Conservation (phyloP, 1,140 invertebrate species). For the Helicoverpa zea region DNA sequence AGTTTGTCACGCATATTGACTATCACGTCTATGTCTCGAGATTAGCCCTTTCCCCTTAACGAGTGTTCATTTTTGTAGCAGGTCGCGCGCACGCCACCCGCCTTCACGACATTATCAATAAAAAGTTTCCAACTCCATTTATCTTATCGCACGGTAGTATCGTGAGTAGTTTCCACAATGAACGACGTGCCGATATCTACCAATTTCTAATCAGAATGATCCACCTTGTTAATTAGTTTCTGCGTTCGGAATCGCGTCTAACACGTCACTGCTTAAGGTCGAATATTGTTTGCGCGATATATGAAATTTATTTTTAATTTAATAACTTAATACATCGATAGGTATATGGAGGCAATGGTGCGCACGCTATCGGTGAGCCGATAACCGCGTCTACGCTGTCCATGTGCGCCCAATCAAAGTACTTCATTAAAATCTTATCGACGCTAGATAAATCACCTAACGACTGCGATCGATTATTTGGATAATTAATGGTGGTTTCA, state of each 20-base stretch:
- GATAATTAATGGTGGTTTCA: slow-evolving; percentile 83
- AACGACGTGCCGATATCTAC: slow-evolving; percentile 84
- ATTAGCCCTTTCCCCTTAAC: slow-evolving; percentile 50
- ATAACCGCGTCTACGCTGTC: slow-evolving; percentile 75
- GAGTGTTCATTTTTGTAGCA: slow-evolving; percentile 52
- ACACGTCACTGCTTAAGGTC: slow-evolving; percentile 59
- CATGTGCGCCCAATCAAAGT: slow-evolving; percentile 84
- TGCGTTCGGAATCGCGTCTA: slow-evolving; percentile 59
- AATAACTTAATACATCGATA: slow-evolving; percentile 84
- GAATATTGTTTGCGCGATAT: slow-evolving; percentile 55
- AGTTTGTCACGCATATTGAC: slow-evolving; percentile 41
- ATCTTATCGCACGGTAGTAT: slow-evolving; percentile 84
- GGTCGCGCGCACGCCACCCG: slow-evolving; percentile 62
- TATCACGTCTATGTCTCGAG: slow-evolving; percentile 24
- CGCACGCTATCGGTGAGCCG: slow-evolving; percentile 74
- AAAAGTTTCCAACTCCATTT: slow-evolving; percentile 79
- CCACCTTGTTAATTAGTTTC: slow-evolving; percentile 79
- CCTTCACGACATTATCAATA: slow-evolving; percentile 77
- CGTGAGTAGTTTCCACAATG: slow-evolving; percentile 85
- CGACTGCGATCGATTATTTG: slow-evolving; percentile 84
- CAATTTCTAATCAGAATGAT: slow-evolving; percentile 85
- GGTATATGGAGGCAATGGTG: slow-evolving; percentile 81
- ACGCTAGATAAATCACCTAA: slow-evolving; percentile 85
- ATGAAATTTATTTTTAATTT: slow-evolving; percentile 84
- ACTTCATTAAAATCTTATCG: slow-evolving; percentile 87